These are phyloP conservation scores for Acyrthosiphon pisum DNA, from an alignment of 1,140 invertebrate genomes.

Conservation along the genomic window DNA sequence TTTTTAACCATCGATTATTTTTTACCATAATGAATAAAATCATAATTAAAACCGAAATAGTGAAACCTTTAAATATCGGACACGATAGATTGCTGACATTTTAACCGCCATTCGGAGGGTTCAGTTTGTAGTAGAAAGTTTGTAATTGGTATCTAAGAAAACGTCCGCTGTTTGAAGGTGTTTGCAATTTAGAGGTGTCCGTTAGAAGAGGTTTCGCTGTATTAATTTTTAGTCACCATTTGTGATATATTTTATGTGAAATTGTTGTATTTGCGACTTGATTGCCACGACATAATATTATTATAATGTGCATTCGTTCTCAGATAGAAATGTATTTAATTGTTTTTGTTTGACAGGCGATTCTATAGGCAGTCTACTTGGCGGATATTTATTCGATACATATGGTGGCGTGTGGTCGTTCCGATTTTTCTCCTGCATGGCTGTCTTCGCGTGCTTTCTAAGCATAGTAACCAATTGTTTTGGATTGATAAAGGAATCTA, in stretches of 20 bases:
- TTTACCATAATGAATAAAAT: too few relatives aligned
- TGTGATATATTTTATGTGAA: neutral
- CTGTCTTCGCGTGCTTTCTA: neutral
- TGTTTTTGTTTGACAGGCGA: slow-evolving; percentile 66
- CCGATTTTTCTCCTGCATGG: neutral
- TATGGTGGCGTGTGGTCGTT: slow-evolving; percentile 66
- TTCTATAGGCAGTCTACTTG: slow-evolving; percentile 77
- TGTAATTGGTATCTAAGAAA: too few relatives aligned
- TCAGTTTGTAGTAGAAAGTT: too few relatives aligned
- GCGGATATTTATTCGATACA: slow-evolving; percentile 71
- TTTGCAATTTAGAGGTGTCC: too few relatives aligned
- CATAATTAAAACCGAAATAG: too few relatives aligned
- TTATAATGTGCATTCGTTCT: too few relatives aligned
- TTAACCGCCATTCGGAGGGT: too few relatives aligned
- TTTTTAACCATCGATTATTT: too few relatives aligned
- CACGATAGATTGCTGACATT: too few relatives aligned
- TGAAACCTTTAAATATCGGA: too few relatives aligned
- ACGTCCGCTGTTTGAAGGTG: too few relatives aligned
- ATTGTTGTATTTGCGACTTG: neutral
- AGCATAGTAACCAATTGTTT: neutral
- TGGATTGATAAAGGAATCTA: neutral
- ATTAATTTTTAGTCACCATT: neutral
- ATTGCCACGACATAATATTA: neutral
- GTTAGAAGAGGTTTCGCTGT: too few relatives aligned
- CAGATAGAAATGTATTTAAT: neutral